These are phyloP conservation scores for Lepidurus packardi DNA, from an alignment of 1,140 invertebrate genomes.

Conservation along the genomic window DNA sequence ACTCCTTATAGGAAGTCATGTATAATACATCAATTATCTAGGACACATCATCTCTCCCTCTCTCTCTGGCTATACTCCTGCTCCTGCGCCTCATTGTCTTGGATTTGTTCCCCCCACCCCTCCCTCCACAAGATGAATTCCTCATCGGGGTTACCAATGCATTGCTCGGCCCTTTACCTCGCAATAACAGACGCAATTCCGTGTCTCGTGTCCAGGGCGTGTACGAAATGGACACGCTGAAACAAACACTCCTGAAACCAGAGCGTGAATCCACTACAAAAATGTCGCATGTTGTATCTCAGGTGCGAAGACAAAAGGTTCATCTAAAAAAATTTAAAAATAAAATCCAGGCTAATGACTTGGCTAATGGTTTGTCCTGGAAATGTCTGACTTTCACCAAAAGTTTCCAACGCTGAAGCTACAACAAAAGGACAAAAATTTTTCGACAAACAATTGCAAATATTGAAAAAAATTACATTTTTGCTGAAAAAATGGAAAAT, in stretches of 20 bases:
- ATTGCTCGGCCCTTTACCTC: no score
- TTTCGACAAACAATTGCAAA: no score
- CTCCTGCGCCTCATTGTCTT: neutral
- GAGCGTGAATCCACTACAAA: neutral
- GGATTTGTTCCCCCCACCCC: neutral
- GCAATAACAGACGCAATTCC: neutral
- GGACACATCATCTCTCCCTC: neutral
- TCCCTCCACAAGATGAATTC: neutral
- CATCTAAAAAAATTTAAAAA: no score
- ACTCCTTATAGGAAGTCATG: neutral
- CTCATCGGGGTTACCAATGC: neutral
- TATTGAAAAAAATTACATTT: no score
- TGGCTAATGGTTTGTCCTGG: no score
- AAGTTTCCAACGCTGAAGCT: no score
- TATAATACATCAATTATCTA: neutral
- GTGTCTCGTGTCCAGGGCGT: neutral
- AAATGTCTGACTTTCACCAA: no score
- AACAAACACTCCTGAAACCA: neutral
- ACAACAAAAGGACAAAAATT: no score
- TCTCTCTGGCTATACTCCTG: no score
- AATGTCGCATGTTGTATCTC: neutral
- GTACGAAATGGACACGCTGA: conserved; percentile 6
- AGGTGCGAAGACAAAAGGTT: neutral
- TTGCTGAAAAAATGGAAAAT: no score
- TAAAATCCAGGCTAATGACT: neutral